Base-by-base conservation (phyloP, 2,113 vertebrate species). In the Sylvia atricapilla region DNA sequence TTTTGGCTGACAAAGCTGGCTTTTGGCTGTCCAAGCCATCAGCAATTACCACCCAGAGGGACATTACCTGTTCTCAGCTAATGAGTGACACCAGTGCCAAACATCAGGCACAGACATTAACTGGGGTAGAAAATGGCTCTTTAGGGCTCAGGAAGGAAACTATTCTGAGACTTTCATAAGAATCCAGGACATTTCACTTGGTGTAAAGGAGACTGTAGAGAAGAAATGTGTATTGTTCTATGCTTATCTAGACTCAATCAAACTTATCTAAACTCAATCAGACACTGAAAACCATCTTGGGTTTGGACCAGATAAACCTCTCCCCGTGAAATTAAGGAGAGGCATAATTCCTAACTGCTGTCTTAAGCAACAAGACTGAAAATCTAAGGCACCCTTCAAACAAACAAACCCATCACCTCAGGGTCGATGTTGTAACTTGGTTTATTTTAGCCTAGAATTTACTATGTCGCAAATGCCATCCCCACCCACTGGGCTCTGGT, bases 51-150 rank as follows among this genome's bases (percentile, higher is more conserved):
- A 95, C 46, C 76, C 46, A 82, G 88, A 72, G 87, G 86, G 62
- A 92, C 62, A 49, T 89, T 90, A 90, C 93, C 95, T 82, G 56
- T 31, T 74, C 73, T 37, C 67, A 92, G 85, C 79, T 93, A 80
- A 90, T 31, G 88, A 92, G 66, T 1, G 47, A 68, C 78, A 66
- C 24, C 69, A 15, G 62, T 55, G 83, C 92, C 88, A 95, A 96
- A 52, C 9, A 23, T 15, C 58, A 87, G 64, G 80, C 76, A 92
- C 31, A 64, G 68, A 60, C 72, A 81, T 81, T 58, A 95, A 72
- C 35, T 73, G 73, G 49, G 50, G 66, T 2, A n/a, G 31, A 76
- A 94, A 95, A 95, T 13, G 49, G 14, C n/a, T 89, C 66, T 67
- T 85, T 4, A 24, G 83, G 41, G 37, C 44, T 79, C 72, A 75